Evolutionary conservation across 2,797 vertebrate species (phyloP), one percentile per base, ranked within the genome.

Genomic region (Rhinogobio ventralis): DNA sequence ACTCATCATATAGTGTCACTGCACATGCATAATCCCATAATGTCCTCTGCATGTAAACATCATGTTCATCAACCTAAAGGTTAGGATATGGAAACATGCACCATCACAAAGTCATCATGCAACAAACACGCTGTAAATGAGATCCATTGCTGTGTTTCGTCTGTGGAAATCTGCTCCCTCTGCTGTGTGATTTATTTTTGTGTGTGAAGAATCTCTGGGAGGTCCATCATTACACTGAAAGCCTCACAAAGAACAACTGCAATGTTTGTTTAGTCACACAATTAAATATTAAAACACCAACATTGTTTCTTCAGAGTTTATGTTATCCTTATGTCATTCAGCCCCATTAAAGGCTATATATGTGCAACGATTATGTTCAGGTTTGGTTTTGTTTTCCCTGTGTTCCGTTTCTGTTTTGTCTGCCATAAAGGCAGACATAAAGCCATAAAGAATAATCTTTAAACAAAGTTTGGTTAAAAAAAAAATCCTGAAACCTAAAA

Each of bases 171-270:
- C 64, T 75, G 53, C 33, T 72, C 64, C 7, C 49, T 84, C 51
- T 84, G 78, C 64, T 28, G 66, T 67, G 71, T 85, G 76, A 85
- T 87, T 81, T 78, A 87, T 62, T 17, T 86, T 23, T 84, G 81
- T 84, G 66, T 81, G 67, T 74, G 78, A 72, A 78, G 77, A 74
- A 53, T 19, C 19, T 13, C 73, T 46, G 73, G 86, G 81, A 87
- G 84, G 77, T 79, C 78, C 57, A 79, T 51, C 51, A 72, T 62
- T 55, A 42, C 30, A 53, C 23, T 42, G 49, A 42, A 39, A 5
- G 7, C 30, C 30, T 55, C 33, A 57, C 79, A 42, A 49, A 28
- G 30, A 57, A 49, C 14, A 55, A 57, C 2, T 39, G 51, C 49
- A 30, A 36, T 11, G 10, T 57, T 51, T 1, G 6, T 19, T 51